Conservation (phyloP, 2,113 vertebrate species). For the Octodon degus region DNA sequence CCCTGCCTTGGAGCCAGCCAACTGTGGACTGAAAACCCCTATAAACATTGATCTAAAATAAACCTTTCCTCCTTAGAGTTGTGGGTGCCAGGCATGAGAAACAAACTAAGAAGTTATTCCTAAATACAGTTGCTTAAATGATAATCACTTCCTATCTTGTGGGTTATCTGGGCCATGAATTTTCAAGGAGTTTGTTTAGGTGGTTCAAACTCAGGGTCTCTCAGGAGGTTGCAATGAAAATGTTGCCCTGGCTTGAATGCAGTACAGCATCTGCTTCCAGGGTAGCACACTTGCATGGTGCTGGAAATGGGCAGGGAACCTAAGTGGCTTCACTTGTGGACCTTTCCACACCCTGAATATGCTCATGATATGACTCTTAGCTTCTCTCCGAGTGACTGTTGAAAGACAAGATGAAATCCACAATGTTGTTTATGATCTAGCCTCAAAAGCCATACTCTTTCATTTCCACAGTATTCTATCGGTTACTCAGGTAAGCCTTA, state of each 20-base stretch:
- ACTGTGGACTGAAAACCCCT: background rate
- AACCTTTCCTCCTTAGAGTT: background rate
- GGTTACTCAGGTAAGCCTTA: background rate
- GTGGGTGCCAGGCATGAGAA: background rate
- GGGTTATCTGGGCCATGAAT: background rate
- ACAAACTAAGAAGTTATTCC: background rate
- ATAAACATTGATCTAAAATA: background rate
- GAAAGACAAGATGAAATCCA: background rate
- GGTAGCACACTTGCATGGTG: background rate
- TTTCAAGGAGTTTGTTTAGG: background rate
- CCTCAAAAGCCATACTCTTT: background rate
- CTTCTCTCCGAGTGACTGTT: background rate
- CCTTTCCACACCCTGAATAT: background rate
- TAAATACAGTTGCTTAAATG: background rate
- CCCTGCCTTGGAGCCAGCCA: background rate
- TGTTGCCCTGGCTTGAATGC: background rate
- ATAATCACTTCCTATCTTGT: background rate
- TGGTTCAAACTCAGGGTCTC: background rate
- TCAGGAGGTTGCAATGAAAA: background rate
- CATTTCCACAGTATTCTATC: background rate
- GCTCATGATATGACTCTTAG: background rate
- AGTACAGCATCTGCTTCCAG: background rate
- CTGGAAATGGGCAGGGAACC: background rate
- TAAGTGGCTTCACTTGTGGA: background rate
- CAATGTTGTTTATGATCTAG: background rate